Base-by-base conservation (phyloP, 2,113 vertebrate species). In the Calidris pugnax region DNA sequence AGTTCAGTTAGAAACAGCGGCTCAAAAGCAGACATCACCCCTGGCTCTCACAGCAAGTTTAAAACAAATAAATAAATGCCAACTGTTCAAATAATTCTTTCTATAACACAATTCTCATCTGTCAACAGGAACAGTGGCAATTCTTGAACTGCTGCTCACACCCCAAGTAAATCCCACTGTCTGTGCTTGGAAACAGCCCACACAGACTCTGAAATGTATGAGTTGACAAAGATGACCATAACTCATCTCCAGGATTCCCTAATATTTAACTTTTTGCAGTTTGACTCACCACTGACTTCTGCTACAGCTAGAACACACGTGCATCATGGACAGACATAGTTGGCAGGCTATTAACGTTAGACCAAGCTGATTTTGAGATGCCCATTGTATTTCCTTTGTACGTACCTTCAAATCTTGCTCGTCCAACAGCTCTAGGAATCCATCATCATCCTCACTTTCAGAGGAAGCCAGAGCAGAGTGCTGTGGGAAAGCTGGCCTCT, bases 391-490 rank as follows among this genome's bases (percentile, higher is more conserved):
- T 37, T 45, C 47, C 56, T 62, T n/a, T 1, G 4, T 8, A 79
- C 72, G 0, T 85, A 98, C 98, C 96, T 97, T 97, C 55, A 97
- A 14, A 24, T 99, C 98, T 57, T 98, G 96, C 69, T 98, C 99
- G 24, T 99, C 99, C 17, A 99, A 76, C 28, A 98, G 97, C 7
- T 99, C 99, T 62, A 99, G 95, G 97, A 99, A 99, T 10, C 99
- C 99, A 55, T 99, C 99, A 0, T 99, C 99, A 4, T 97, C 96
- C 32, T 98, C 98, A 4, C 97, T 97, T 8, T 98, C 95, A 3
- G 98, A 96, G 24, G 97, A 97, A 11, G 97, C 87, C 68, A 97
- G 96, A 19, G 98, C 98, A 10, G 98, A 97, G 30, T 96, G 97
- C 45, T 98, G 97, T 87, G 97, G 97, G 73, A 98, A 98, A 39